Conservation (phyloP, 2,113 vertebrate species). For the Microcebus tavaratra region DNA sequence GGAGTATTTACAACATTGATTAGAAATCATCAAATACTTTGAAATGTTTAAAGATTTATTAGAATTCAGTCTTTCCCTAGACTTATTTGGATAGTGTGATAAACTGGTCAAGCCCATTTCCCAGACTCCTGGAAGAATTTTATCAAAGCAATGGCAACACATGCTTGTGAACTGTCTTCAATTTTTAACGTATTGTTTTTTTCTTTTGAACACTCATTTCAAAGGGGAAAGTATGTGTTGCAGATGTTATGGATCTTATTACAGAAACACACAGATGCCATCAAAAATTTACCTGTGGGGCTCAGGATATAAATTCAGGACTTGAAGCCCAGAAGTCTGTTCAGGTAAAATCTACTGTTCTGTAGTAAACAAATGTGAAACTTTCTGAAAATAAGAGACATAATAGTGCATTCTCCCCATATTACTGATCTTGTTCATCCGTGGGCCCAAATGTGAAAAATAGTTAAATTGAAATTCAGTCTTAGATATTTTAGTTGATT, state of each 20-base stretch:
- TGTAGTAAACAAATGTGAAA: background rate
- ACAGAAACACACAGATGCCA: constrained; percentile 57
- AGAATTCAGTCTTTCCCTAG: background rate
- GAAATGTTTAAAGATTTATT: constrained; percentile 15
- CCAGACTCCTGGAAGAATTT: constrained; percentile 31
- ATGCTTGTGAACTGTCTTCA: constrained; percentile 21
- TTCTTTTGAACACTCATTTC: constrained; percentile 57
- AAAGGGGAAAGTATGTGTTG: constrained; percentile 41
- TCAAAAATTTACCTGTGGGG: constrained; percentile 48
- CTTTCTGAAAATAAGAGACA: background rate
- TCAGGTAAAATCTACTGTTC: constrained; percentile 23
- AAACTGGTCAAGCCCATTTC: background rate
- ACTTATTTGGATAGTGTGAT: background rate
- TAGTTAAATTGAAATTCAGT: background rate
- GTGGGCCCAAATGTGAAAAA: background rate
- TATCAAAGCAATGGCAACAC: background rate
- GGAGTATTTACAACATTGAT: background rate
- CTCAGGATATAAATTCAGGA: constrained; percentile 44
- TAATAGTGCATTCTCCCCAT: background rate
- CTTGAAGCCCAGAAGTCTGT: background rate
- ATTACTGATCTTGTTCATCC: background rate
- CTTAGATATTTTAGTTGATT: constrained; percentile 1
- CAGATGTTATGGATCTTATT: constrained; percentile 49
- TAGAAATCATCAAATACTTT: background rate
- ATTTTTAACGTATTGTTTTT: constrained; percentile 51